Evolutionary conservation across 2,113 vertebrate species (phyloP).

Genomic region (Prinia subflava): DNA sequence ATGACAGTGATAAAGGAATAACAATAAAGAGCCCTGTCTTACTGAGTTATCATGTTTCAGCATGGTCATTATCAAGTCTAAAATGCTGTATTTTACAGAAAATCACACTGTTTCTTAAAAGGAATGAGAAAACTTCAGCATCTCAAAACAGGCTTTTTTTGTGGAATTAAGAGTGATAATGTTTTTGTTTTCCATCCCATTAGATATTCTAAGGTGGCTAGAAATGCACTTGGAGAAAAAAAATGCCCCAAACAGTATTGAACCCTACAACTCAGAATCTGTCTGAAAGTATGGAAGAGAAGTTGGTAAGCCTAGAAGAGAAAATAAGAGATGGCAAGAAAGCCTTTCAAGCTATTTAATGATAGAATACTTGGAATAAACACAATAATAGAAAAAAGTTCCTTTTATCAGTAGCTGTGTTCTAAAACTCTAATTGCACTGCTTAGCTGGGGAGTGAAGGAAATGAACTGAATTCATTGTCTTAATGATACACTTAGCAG

Average conservation of each 20-base stretch:
- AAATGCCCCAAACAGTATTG: background rate
- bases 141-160: background rate
- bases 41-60: background rate
- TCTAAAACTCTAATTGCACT: conserved; percentile 37
- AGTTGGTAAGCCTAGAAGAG: background rate
- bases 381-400: background rate
- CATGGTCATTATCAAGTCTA: background rate
- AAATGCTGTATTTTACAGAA: background rate
- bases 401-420: conserved; percentile 5
- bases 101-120: background rate
- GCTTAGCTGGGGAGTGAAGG: conserved; percentile 25
- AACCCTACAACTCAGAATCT: background rate
- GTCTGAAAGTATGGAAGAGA: background rate
- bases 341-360: background rate
- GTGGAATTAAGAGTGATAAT: background rate
- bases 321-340: background rate
- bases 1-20: background rate
- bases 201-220: background rate
- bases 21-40: background rate
- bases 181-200: background rate
- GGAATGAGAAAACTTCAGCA: background rate
- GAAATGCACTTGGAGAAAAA: background rate
- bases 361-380: background rate
- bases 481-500: conserved; percentile 66
- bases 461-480: conserved; percentile 52